Evolutionary conservation across 2,113 vertebrate species (phyloP).

Genomic region (Crotalus helleri): DNA sequence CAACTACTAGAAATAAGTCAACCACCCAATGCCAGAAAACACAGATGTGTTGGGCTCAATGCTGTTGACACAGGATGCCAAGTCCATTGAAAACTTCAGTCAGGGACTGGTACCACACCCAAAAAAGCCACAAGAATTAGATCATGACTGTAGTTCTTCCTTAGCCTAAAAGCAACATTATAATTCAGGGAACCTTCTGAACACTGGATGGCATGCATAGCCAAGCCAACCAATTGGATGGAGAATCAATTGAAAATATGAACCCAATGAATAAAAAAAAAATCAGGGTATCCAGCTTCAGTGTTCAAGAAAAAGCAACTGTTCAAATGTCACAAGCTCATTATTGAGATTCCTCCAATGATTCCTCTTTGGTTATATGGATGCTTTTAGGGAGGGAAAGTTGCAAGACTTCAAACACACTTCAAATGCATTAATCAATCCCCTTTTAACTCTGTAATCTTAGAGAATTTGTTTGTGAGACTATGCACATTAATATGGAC

Average conservation of each 20-base stretch:
- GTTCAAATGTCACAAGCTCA: not conserved
- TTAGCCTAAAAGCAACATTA: not conserved
- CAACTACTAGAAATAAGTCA: slow-evolving; percentile 52
- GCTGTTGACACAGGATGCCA: slow-evolving; percentile 37
- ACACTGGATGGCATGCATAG: not conserved
- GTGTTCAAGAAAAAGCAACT: not conserved
- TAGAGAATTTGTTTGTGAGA: not conserved
- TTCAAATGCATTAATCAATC: not conserved
- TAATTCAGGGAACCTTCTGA: not conserved
- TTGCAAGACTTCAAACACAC: not conserved
- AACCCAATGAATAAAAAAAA: not conserved
- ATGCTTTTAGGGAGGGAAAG: not conserved
- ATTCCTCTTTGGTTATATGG: not conserved
- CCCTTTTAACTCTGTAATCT: not conserved
- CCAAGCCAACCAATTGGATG: not conserved
- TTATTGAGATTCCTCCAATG: not conserved
- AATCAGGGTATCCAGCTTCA: not conserved
- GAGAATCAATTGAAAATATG: not conserved
- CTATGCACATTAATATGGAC: not conserved
- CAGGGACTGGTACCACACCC: slow-evolving; percentile 44
- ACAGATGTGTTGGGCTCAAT: slow-evolving; percentile 54
- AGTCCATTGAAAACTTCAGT: slow-evolving; percentile 28
- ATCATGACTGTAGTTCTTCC: slow-evolving; percentile 24
- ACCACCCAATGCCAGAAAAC: slow-evolving; percentile 47
- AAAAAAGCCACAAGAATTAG: slow-evolving; percentile 34